phyloP scores from a whole-genome alignment of 2,797 vertebrate species.

The Choloepus didactylus region DNA sequence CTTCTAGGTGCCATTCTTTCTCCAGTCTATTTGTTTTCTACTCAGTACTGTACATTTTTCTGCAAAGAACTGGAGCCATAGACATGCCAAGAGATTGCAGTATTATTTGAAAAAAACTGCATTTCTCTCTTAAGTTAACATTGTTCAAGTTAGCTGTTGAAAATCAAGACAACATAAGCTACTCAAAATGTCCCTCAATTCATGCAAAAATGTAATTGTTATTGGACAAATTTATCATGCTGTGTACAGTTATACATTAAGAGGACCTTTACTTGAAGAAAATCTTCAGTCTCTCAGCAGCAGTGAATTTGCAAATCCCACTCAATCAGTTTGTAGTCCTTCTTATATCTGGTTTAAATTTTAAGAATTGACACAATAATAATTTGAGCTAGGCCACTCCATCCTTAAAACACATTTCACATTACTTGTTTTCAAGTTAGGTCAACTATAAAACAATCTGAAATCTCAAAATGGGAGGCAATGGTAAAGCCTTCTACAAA shows the following conservation, averaged over 20 bases:
- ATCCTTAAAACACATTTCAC: no score
- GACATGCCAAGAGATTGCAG: neutral
- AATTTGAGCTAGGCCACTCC: neutral
- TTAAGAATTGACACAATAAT: neutral
- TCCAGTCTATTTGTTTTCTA: neutral
- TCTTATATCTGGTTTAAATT: neutral
- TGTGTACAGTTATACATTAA: neutral
- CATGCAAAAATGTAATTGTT: neutral
- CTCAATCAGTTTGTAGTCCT: neutral
- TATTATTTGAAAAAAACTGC: neutral
- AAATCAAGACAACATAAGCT: neutral
- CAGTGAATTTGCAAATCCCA: neutral
- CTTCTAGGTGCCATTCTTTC: neutral
- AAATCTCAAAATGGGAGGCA: neutral
- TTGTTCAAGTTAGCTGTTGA: neutral
- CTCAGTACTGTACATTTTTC: neutral
- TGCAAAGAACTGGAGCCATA: neutral
- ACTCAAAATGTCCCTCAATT: neutral
- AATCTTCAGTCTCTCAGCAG: neutral
- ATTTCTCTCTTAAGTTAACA: neutral
- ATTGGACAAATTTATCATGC: neutral
- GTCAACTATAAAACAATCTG: neutral
- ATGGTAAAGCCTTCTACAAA: neutral
- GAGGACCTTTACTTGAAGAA: neutral
- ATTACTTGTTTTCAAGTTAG: neutral